Percentiles rank a stretch among this genome's conserved stretches.
Conservation (phyloP, 2,797 vertebrate genomes). For the Tinamus major region DNA sequence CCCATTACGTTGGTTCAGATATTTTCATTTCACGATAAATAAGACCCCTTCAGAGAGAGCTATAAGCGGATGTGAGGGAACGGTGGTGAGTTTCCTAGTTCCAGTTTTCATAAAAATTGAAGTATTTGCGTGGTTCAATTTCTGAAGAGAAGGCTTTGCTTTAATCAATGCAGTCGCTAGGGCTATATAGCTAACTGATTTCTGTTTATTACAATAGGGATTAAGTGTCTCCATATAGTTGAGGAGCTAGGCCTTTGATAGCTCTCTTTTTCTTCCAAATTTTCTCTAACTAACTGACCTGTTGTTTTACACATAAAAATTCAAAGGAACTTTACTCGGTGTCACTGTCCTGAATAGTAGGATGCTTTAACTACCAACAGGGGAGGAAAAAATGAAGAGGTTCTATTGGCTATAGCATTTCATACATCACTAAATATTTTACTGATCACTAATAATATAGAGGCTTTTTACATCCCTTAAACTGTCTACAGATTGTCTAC, state of each 20-base stretch:
- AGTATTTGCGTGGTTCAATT: not conserved
- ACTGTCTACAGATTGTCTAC: not conserved
- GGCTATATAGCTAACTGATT: fast-evolving
- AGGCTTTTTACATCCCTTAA: not conserved
- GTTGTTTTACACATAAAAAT: slow-evolving; percentile 1
- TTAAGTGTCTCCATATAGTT: not conserved
- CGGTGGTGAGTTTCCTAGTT: slow-evolving; percentile 21
- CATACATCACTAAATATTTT: not conserved
- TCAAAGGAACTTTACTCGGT: not conserved
- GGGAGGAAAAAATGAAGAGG: not conserved
- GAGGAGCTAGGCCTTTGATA: not conserved
- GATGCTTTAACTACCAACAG: not conserved
- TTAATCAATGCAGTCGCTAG: not conserved
- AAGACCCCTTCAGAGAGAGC: not conserved
- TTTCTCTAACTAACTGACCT: not conserved
- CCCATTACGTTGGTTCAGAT: not conserved
- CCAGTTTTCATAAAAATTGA: not conserved
- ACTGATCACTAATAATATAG: not conserved
- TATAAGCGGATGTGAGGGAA: not conserved
- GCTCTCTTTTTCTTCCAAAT: not conserved
- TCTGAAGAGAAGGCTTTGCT: not conserved
- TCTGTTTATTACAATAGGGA: not conserved
- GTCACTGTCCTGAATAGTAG: not conserved
- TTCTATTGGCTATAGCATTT: not conserved
- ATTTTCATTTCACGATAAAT: not conserved